phyloP scores from a whole-genome alignment of 1,140 invertebrate genomes.

The Magallana gigas region DNA sequence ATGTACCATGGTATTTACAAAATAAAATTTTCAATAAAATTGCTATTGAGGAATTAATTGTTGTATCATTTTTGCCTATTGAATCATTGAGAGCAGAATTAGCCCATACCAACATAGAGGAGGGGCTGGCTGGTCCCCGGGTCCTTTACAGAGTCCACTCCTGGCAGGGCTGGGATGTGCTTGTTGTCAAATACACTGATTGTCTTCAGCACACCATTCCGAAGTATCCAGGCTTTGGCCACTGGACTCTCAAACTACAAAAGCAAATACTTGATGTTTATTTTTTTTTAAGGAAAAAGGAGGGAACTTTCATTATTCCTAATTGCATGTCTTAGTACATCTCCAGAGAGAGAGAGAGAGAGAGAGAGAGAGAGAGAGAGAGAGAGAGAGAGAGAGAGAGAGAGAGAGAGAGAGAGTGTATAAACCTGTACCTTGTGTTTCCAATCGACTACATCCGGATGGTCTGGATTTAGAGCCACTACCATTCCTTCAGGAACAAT shows the following conservation, averaged over 20 bases:
- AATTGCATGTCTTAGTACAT: no score
- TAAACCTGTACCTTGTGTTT: conserved; percentile 70
- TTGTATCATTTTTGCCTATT: background rate
- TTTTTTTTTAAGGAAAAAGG: background rate
- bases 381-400: no score
- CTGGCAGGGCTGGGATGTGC: conserved; percentile 74
- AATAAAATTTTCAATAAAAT: no score
- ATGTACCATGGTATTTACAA: no score
- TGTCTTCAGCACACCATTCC: conserved; percentile 83
- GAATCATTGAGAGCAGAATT: background rate
- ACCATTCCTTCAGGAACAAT: conserved; percentile 75
- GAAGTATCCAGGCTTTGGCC: conserved; percentile 89
- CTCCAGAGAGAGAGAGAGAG: no score
- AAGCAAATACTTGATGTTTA: conserved; percentile 29
- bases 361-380: no score
- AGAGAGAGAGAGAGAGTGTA: no score
- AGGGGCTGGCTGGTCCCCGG: conserved; percentile 80
- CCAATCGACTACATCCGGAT: conserved; percentile 69
- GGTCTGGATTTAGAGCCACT: conserved; percentile 68
- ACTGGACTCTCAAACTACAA: conserved; percentile 90
- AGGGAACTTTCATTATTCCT: no score
- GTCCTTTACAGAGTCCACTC: conserved; percentile 61
- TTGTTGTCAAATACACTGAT: conserved; percentile 88
- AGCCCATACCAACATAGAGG: conserved; percentile 86
- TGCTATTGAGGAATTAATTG: no score